Base-by-base conservation (phyloP, 2,888 invertebrate species). In the Baccha elongata region DNA sequence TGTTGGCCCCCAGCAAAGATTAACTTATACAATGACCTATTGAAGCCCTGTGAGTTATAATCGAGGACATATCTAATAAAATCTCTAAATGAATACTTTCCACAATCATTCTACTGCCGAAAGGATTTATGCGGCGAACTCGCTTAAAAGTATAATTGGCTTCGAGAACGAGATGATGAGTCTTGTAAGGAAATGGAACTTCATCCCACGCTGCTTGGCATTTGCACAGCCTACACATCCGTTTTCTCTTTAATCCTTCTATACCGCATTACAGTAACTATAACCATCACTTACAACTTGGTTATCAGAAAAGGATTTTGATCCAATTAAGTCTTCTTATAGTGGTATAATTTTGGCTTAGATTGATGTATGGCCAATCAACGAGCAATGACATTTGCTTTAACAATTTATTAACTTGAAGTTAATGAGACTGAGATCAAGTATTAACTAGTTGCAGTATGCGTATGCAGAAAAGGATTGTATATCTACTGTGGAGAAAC, bases 1-100 rank as follows among this genome's bases (percentile, higher is more conserved):
- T 50, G 17, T 48, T 55, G 29, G 48, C 40, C 58, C 11, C 23
- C 3, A 0, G 13, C 11, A 10, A 23, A 62, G 48, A 55, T 19
- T 13, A n/a, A 15, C 17, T 17, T 19, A 29, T 62, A 75, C 69
- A 60, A 65, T 81, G 80, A 75, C 80, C 80, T 75, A 65, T 81
- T 81, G 75, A 71, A 58, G 64, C 26, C 23, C 65, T 60, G 74
- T 23, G 40, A 65, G 15, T 65, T 69, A 75, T 29, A 71, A 69
- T 69, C 75, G 52, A 44, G 42, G 29, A 35, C 40, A 8, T 53
- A 75, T 76, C 75, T 76, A 69, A 69, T 69, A 62, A 69, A 76
- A 76, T 76, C 75, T 76, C 75, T 62, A 53, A 69, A 62, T 62
- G 52, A 69, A 53, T 68, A 32, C 74, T 26, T 62, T 48, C 26